Conservation (phyloP, 2,113 vertebrate genomes). For the Solea solea region DNA sequence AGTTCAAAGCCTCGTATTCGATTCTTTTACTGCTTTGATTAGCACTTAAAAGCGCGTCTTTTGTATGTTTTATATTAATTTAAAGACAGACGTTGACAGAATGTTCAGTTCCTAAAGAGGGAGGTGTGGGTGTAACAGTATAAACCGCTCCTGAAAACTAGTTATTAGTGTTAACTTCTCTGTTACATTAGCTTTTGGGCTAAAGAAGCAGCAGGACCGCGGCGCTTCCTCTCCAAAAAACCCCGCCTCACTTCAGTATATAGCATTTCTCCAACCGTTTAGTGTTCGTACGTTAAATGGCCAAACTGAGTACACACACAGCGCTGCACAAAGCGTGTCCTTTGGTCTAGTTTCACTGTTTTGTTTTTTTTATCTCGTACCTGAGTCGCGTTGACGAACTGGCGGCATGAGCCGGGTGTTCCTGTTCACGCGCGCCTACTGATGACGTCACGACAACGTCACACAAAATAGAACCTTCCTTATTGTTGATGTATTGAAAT, state of each 20-base stretch:
- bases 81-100: no score
- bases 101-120: no score
- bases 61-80: no score
- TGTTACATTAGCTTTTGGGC: slow-evolving; percentile 21
- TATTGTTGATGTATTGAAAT: no score
- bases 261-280: background rate
- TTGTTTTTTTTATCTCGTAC: slow-evolving; percentile 8
- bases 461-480: background rate
- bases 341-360: rapidly evolving
- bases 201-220: background rate
- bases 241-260: background rate
- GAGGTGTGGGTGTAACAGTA: no score
- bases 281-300: rapidly evolving
- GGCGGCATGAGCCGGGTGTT: background rate
- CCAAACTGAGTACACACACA: rapidly evolving
- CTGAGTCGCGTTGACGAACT: background rate
- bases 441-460: slow-evolving; percentile 29
- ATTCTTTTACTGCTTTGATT: no score
- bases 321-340: background rate
- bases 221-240: background rate
- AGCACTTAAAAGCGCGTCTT: no score
- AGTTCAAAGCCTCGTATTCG: no score
- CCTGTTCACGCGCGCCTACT: background rate
- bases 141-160: background rate
- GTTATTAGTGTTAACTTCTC: background rate